Evolutionary conservation across 2,888 invertebrate species (phyloP), one percentile per base, ranked within the genome.

Genomic region (Calameuta filiformis): DNA sequence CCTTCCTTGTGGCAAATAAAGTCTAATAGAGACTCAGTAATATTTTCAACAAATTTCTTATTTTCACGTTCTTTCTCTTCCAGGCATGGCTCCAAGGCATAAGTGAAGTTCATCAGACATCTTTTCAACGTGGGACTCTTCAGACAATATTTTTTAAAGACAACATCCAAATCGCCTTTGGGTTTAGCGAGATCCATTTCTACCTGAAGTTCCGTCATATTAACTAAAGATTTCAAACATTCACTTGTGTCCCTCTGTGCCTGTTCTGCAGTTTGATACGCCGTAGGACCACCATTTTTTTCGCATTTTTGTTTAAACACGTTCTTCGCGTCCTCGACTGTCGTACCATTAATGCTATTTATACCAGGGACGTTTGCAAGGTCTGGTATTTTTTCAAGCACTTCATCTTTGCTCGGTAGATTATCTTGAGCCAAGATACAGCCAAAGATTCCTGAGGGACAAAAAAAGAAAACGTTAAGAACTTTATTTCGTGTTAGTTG

Each of bases 1-100:
- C 97, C 97, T 84, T 96, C 96, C 85, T 96, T 96, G 86, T 93
- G 94, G 88, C 97, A 97, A 35, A 96, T 92, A 88, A 97, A 97
- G 83, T 95, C 94, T 0, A 95, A 92, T 0, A 97, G 91, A 81
- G 95, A 95, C 68, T 95, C 93, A 0, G 96, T 93, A 68, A 96
- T 94, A 83, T 95, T 95, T 87, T 94, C 92, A 0, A 95, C 90
- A 0, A 94, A 93, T 80, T 94, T 93, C 75, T 95, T 93, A 77
- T 94, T 94, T 2, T 93, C 92, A 75, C 92, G 93, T 87, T 97
- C 96, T 0, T 93, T 92, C 0, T 91, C 88, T 0, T 94, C 93
- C 79, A 97, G 91, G 85, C 97, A 97, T 0, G 94, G 93, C 83
- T 94, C 93, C 1, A 95, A 85, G 3, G 93, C 92, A 0, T 90